A percentile compares a stretch with the other conserved stretches of the same genome.
Conservation (phyloP, 37 sponge, comb jelly and placozoan genomes). For the Chondrosia reniformis region DNA sequence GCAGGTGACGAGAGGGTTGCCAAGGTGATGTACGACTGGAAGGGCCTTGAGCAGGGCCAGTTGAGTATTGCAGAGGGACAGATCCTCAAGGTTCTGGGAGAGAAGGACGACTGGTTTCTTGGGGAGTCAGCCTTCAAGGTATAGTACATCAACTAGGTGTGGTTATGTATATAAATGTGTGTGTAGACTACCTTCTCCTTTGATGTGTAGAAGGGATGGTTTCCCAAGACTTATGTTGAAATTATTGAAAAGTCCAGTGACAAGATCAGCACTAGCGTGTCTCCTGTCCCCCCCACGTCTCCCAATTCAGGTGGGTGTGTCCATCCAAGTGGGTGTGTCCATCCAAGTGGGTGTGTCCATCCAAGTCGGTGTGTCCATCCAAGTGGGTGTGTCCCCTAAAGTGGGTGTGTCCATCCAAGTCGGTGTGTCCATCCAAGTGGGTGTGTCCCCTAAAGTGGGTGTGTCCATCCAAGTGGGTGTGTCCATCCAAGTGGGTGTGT, state of each 20-base stretch:
- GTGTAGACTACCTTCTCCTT: not conserved
- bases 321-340: not conserved
- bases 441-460: not conserved
- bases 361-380: not conserved
- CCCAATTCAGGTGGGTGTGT: not conserved
- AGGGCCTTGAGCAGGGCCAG: conserved; percentile 51
- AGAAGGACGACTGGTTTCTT: conserved; percentile 69
- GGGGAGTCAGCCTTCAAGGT: conserved; percentile 38
- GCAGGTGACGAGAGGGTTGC: conserved; percentile 6
- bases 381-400: not conserved
- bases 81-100: conserved; percentile 31
- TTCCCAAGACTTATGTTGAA: conserved; percentile 71
- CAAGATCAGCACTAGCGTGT: too few species aligned
- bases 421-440: not conserved
- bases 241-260: conserved; percentile 24
- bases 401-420: not conserved
- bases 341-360: not conserved
- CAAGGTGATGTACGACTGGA: conserved; percentile 52
- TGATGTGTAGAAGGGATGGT: conserved; percentile 63
- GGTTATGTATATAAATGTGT: not conserved
- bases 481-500: not conserved
- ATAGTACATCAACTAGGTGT: not conserved
- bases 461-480: not conserved
- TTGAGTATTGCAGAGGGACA: conserved; percentile 53
- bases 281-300: not conserved